Conservation (phyloP, 2,113 vertebrate species). For the Trichechus manatus region DNA sequence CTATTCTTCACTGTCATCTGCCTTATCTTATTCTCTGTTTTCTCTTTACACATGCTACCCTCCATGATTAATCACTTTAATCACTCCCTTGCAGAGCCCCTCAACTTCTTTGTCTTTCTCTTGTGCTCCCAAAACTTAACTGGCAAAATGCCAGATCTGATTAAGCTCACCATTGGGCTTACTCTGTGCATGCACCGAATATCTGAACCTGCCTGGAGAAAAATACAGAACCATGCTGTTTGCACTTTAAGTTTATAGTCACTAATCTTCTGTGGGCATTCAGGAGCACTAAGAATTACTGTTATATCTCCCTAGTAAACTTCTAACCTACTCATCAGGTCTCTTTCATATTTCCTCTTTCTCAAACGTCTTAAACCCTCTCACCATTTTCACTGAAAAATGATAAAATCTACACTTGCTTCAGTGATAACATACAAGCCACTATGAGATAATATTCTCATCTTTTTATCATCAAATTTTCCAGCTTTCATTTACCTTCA, state of each 20-base stretch:
- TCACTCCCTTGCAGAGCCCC: conserved; percentile 24
- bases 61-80: conserved; percentile 65
- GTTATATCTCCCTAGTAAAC: not conserved
- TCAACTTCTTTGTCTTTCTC: conserved; percentile 32
- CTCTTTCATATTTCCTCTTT: not conserved
- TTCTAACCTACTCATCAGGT: not conserved
- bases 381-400: conserved; percentile 33
- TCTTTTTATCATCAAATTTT: not conserved
- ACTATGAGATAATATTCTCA: not conserved
- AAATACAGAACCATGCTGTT: not conserved
- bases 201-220: not conserved
- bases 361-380: not conserved
- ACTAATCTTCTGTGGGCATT: not conserved
- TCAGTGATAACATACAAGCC: not conserved
- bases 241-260: conserved; percentile 48
- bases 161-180: conserved; percentile 63
- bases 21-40: conserved; percentile 62
- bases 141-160: conserved; percentile 49
- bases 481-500: not conserved
- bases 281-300: not conserved
- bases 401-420: not conserved
- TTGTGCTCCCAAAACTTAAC: conserved; percentile 45
- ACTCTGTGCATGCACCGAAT: not conserved
- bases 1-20: conserved; percentile 68
- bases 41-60: not conserved